Conservation (phyloP, 2,888 invertebrate species). For the Sthenelais limicola region DNA sequence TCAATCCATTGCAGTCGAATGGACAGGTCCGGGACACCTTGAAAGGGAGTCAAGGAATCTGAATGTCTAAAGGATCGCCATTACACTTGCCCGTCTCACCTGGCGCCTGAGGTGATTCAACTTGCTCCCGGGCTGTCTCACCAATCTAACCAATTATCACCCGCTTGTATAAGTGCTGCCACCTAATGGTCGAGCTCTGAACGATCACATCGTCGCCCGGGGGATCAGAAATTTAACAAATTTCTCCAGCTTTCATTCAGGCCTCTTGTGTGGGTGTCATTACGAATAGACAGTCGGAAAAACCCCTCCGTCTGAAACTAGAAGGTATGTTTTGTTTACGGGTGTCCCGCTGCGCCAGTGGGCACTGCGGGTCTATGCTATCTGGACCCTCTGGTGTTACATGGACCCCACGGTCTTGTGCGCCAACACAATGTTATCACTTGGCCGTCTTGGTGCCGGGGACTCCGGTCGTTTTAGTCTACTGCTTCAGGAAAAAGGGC, state of each 20-base stretch:
- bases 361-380: slow-evolving; percentile 8
- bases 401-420: slow-evolving; percentile 18
- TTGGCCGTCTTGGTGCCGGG: background rate
- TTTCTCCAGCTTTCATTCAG: slow-evolving; percentile 3
- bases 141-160: slow-evolving; percentile 36
- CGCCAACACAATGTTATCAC: slow-evolving; percentile 23
- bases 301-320: too few species aligned
- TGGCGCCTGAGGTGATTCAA: slow-evolving; percentile 25
- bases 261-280: slow-evolving; percentile 15
- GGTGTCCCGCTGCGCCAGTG: background rate
- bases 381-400: background rate
- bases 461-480: slow-evolving; percentile 13
- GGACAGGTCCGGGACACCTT: too few species aligned
- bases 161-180: slow-evolving; percentile 37
- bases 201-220: slow-evolving; percentile 14
- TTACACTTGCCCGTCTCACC: slow-evolving; percentile 24
- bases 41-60: slow-evolving; percentile 4
- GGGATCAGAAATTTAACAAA: slow-evolving; percentile 10
- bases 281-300: slow-evolving; percentile 16
- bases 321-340: slow-evolving; percentile 31
- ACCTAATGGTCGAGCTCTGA: slow-evolving; percentile 28
- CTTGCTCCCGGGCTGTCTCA: background rate
- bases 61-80: too few species aligned
- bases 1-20: too few species aligned
- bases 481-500: background rate